Evolutionary conservation across 2,113 vertebrate species (phyloP), one percentile per base, ranked within the genome.

Genomic region (Zapus hudsonius): DNA sequence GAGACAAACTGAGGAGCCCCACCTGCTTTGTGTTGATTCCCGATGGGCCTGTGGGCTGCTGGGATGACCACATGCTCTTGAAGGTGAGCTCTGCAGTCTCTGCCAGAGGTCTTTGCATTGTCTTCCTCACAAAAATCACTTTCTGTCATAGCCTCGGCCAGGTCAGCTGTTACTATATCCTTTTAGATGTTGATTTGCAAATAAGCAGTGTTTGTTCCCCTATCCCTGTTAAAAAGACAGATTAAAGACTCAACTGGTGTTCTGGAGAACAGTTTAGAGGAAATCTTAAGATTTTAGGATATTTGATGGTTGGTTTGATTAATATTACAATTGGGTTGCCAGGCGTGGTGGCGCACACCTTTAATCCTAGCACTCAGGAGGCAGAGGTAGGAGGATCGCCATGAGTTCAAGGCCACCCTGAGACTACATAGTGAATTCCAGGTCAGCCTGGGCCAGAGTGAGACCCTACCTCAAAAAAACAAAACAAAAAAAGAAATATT

Each of bases 61-160:
- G 90, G 70, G 95, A 69, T 2, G 23, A 69, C 79, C 72, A 52
- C 16, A 2, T 63, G 19, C 55, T 13, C 29, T 90, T 57, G 17
- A 0, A 83, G 0, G 15, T 44, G 64, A 40, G 52, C 95, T 89
- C 73, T 79, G 87, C n/a, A 40, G 84, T 70, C 75, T 61, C 80
- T 87, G 90, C 78, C 70, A 5, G 84, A 91, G 92, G 74, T 13
- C 3, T 25, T 11, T 38, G 55, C 93, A 93, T 98, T 98, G 98
- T 98, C 93, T 90, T 22, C 19, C 23, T 72, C 67, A 98, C 98
- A 98, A 97, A 97, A 16, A 0, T 66, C 72, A 93, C 98, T 97
- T 98, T 98, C 98, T 98, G 94, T 92, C 83, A 95, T 80, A 96
- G 97, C 95, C 95, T 97, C 57, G 17, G 96, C 96, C 86, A 44